phyloP scores from a whole-genome alignment of 2,113 vertebrate species.

The Pavo muticus region DNA sequence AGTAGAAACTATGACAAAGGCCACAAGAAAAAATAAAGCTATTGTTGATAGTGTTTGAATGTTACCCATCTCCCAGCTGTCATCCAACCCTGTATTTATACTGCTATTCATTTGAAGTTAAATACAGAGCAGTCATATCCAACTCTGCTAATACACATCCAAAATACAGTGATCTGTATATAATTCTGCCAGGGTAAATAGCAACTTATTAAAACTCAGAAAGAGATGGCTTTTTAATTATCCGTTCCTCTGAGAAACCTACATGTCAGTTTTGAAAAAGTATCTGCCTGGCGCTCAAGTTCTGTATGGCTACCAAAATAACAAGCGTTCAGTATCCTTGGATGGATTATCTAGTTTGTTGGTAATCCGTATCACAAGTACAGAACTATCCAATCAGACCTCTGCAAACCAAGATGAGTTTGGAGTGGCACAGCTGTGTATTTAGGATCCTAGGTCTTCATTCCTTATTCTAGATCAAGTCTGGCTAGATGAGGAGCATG shows the following conservation, averaged over 20 bases:
- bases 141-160: neutral
- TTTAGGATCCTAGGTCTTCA: neutral
- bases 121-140: neutral
- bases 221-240: neutral
- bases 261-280: neutral
- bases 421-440: neutral
- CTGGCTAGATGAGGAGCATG: neutral
- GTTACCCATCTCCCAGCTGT: neutral
- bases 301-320: neutral
- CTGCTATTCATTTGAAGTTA: neutral
- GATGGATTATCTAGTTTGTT: neutral
- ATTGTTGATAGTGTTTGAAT: neutral
- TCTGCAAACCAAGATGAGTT: neutral
- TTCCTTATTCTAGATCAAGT: neutral
- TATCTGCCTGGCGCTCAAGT: neutral
- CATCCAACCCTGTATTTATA: neutral
- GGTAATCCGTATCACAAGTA: neutral
- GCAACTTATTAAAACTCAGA: neutral
- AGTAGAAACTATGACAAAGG: neutral
- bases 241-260: neutral
- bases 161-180: neutral
- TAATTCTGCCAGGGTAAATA: neutral
- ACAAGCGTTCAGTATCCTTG: neutral
- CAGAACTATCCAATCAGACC: neutral
- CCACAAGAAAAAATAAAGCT: neutral